Evolutionary conservation across 2,888 invertebrate genomes (phyloP), one percentile per base, ranked within the genome.

Genomic region (Atethmia centrago): DNA sequence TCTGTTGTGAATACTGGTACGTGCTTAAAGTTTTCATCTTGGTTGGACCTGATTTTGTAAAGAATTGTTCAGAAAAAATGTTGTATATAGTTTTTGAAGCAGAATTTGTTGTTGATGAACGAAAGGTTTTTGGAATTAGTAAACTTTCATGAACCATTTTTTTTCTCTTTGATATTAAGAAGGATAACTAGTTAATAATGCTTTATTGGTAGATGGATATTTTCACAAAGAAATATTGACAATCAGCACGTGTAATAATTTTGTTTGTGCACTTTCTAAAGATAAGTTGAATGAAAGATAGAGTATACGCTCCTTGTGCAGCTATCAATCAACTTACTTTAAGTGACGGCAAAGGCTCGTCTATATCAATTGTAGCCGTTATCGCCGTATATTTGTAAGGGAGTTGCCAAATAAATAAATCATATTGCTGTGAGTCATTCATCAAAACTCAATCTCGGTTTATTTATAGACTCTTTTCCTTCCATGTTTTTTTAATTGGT

Each of bases 261-360:
- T 51, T 8, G 25, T 19, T 25, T 59, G n/a, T 42, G 14, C 62
- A 28, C 10, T 19, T 67, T 61, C 25, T 25, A 31, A 58, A 69
- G 56, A 51, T 31, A 59, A 53, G 62, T 65, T 63, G 77, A 86
- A 86, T 86, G 83, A 87, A 79, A 64, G 67, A 80, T 73, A 53
- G 68, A 74, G 70, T 75, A 71, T 86, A 78, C 77, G 85, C 83
- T 85, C 85, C 87, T 80, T 81, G 74, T 79, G 67, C 72, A 56
- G 82, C 84, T 88, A 94, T 94, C 91, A 92, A 94, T 95, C 93
- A 94, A 92, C 90, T 92, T 88, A 88, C 85, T 89, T 87, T 88
- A 91, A 91, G 86, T 90, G 91, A 90, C 90, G 88, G 89, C 83
- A 85, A 82, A 84, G 86, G 88, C 88, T 92, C 91, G 90, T 92